phyloP scores from a whole-genome alignment of 2,888 invertebrate genomes.

The Cryptosula pallasiana region DNA sequence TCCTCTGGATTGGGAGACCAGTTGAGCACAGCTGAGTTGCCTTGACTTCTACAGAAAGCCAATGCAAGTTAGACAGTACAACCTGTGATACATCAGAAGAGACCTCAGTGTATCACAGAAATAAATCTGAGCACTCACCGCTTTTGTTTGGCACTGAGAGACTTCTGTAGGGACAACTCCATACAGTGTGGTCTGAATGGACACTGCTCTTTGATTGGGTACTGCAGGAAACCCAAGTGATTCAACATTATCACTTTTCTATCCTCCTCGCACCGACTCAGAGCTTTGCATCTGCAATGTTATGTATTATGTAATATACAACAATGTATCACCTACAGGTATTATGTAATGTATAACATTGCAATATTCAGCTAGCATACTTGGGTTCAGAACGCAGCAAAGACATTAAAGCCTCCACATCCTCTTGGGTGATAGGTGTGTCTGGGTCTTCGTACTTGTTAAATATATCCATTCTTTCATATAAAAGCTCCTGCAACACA shows the following conservation, averaged over 20 bases:
- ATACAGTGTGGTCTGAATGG: constrained; percentile 57
- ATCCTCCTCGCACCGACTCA: constrained; percentile 89
- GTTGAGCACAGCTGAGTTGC: background rate
- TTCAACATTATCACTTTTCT: constrained; percentile 88
- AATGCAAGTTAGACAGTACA: no score
- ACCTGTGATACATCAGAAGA: no score
- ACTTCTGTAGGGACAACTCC: constrained; percentile 63
- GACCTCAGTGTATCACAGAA: no score
- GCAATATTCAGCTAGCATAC: no score
- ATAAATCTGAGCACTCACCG: no score
- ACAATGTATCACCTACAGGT: no score
- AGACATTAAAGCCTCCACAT: constrained; percentile 86
- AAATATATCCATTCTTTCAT: constrained; percentile 89
- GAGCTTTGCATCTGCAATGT: constrained; percentile 74
- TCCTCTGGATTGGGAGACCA: constrained; percentile 65
- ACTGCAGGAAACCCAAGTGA: constrained; percentile 90
- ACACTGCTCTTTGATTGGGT: constrained; percentile 88
- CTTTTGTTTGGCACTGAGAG: constrained; percentile 66
- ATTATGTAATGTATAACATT: no score
- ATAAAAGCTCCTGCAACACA: constrained; percentile 81
- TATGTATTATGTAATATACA: no score
- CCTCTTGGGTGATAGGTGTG: constrained; percentile 86
- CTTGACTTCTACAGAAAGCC: constrained; percentile 9
- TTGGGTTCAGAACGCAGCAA: constrained; percentile 85
- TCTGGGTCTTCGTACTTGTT: constrained; percentile 76